Percentiles rank a stretch among this genome's conserved stretches.
These are phyloP conservation scores for Lasioglossum baleicum DNA, from an alignment of 1,140 invertebrate genomes.

Conservation along the genomic window DNA sequence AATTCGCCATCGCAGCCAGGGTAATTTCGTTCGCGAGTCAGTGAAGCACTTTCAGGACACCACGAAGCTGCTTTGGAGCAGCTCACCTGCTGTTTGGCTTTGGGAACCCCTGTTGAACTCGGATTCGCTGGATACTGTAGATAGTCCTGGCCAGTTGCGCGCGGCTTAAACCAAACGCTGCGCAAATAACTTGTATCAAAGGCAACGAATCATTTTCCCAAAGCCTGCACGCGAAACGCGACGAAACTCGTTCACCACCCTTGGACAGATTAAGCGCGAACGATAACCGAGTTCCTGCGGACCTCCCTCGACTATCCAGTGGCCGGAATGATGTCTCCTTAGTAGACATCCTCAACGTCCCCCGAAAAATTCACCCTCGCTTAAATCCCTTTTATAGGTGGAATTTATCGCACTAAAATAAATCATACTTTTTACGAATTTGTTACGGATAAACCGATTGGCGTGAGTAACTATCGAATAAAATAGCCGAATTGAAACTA, in stretches of 20 bases:
- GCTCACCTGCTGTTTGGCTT: conserved; percentile 3
- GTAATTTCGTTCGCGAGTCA: not conserved
- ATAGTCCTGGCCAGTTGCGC: conserved; percentile 2
- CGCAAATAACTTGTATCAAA: conserved; percentile 30
- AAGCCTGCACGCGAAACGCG: not conserved
- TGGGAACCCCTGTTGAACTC: conserved; percentile 4
- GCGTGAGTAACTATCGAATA: no score
- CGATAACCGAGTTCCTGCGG: not conserved
- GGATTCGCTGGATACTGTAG: not conserved
- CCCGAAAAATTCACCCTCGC: no score
- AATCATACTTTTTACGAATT: no score
- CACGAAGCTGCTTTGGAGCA: not conserved
- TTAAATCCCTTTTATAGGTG: no score
- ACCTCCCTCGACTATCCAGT: no score
- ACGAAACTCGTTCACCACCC: conserved; percentile 4
- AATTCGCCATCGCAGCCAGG: not conserved
- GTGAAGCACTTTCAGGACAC: not conserved
- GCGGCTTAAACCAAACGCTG: conserved; percentile 23
- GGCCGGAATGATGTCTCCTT: no score
- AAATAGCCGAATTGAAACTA: no score
- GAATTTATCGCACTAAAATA: no score
- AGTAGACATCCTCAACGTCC: no score
- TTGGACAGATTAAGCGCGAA: conserved; percentile 8
- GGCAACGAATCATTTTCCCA: conserved; percentile 11
- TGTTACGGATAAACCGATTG: no score